Percentiles rank a stretch among this genome's conserved stretches.
These are phyloP conservation scores for Xylocopa sonorina DNA, from an alignment of 1,140 invertebrate species.

Conservation along the genomic window DNA sequence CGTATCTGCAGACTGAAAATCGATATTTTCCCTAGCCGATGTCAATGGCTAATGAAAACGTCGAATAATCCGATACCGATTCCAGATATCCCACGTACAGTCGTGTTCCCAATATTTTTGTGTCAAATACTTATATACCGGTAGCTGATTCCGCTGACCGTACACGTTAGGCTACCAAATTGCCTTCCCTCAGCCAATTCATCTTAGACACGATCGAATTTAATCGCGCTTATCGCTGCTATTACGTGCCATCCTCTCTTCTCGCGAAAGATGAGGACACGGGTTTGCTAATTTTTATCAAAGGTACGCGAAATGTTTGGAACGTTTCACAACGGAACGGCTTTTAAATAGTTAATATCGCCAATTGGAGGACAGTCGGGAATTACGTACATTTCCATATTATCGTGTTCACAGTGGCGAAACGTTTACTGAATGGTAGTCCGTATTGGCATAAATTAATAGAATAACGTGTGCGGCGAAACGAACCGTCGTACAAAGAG, in stretches of 20 bases:
- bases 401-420: slow-evolving; percentile 21
- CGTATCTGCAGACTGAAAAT: slow-evolving; percentile 46
- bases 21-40: slow-evolving; percentile 63
- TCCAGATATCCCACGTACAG: slow-evolving; percentile 57
- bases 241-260: neutral
- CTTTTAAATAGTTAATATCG: slow-evolving; percentile 8
- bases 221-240: neutral
- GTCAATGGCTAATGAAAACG: slow-evolving; percentile 69
- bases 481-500: slow-evolving; percentile 1
- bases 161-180: slow-evolving; percentile 55
- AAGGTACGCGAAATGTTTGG: no score
- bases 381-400: slow-evolving; percentile 49
- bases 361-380: neutral
- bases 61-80: slow-evolving; percentile 62
- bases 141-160: slow-evolving; percentile 59
- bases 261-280: no score
- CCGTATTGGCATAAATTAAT: slow-evolving; percentile 56
- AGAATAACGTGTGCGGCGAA: slow-evolving; percentile 50
- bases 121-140: slow-evolving; percentile 42
- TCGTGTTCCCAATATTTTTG: slow-evolving; percentile 42
- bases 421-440: slow-evolving; percentile 37
- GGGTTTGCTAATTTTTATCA: neutral
- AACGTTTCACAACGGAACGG: neutral
- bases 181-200: slow-evolving; percentile 23
- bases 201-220: slow-evolving; percentile 29